Evolutionary conservation across 2,113 vertebrate genomes (phyloP).

Genomic region (Etia nguti): DNA sequence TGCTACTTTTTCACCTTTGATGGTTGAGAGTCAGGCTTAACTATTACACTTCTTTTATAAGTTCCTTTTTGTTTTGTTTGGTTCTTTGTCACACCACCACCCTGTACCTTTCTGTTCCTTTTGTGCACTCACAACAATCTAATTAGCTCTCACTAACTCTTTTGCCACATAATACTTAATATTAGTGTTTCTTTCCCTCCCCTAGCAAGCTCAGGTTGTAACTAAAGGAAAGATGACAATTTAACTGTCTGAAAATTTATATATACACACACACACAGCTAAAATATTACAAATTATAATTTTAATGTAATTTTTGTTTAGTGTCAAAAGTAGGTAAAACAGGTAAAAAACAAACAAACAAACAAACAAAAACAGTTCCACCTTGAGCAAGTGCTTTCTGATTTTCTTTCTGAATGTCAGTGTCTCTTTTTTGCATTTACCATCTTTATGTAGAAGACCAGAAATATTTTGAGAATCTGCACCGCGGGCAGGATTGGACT

Average conservation of each 20-base stretch:
- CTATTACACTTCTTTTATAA: neutral
- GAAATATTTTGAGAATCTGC: constrained; percentile 83
- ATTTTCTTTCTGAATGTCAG: neutral
- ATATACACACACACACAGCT: neutral
- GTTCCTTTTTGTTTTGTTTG: neutral
- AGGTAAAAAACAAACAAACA: neutral
- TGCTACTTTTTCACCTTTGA: neutral
- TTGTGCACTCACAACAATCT: neutral
- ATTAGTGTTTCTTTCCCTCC: neutral
- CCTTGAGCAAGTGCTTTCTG: neutral
- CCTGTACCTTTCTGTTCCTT: neutral
- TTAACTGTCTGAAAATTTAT: neutral
- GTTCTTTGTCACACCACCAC: neutral
- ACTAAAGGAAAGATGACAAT: neutral
- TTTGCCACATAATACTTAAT: neutral
- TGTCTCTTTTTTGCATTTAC: constrained; percentile 49
- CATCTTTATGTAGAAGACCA: constrained; percentile 91
- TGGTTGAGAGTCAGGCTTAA: neutral
- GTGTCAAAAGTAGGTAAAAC: neutral
- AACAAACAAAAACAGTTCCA: neutral
- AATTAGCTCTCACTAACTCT: neutral
- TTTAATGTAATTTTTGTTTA: neutral
- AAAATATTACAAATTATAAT: neutral
- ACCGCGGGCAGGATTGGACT: constrained; percentile 80
- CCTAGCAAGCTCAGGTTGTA: neutral